These are phyloP conservation scores for Agrotis ipsilon DNA, from an alignment of 2,888 invertebrate species.

Conservation along the genomic window DNA sequence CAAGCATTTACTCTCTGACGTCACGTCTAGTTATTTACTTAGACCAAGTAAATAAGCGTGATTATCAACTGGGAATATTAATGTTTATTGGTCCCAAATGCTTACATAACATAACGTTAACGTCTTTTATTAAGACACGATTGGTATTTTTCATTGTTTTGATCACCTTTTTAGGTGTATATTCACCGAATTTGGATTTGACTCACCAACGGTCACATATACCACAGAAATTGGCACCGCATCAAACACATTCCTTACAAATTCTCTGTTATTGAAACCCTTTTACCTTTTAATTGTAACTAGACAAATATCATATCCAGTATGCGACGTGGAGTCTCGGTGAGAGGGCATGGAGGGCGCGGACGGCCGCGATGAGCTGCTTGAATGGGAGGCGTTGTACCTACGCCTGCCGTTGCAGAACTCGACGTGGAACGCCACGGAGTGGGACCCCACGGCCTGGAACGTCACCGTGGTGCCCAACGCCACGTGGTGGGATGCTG, in stretches of 20 bases:
- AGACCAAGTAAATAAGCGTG: not conserved
- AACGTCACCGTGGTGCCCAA: slow-evolving; percentile 81
- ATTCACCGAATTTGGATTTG: not conserved
- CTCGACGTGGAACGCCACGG: slow-evolving; percentile 81
- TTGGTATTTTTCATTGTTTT: not conserved
- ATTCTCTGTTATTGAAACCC: slow-evolving; percentile 13
- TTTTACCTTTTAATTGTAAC: slow-evolving; percentile 20
- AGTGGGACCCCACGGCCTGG: slow-evolving; percentile 80
- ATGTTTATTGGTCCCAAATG: not conserved
- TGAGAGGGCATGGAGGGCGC: slow-evolving; percentile 89
- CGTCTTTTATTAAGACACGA: not conserved
- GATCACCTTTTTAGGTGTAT: too few relatives aligned
- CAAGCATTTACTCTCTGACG: slow-evolving; percentile 35
- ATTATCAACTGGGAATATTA: not conserved
- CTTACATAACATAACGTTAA: not conserved
- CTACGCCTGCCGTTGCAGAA: slow-evolving; percentile 81
- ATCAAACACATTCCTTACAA: slow-evolving; percentile 1
- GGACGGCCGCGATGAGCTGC: slow-evolving; percentile 83
- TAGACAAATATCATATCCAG: slow-evolving; percentile 64
- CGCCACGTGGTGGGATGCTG: slow-evolving; percentile 83
- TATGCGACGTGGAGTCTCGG: slow-evolving; percentile 81
- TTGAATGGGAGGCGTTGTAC: slow-evolving; percentile 87
- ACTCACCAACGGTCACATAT: not conserved
- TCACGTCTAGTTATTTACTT: slow-evolving; percentile 12
- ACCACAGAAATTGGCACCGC: too few relatives aligned